Percentiles rank a stretch among this genome's conserved stretches.
Evolutionary conservation across 1,140 invertebrate genomes (phyloP).

Genomic region (Drusus annulatus): DNA sequence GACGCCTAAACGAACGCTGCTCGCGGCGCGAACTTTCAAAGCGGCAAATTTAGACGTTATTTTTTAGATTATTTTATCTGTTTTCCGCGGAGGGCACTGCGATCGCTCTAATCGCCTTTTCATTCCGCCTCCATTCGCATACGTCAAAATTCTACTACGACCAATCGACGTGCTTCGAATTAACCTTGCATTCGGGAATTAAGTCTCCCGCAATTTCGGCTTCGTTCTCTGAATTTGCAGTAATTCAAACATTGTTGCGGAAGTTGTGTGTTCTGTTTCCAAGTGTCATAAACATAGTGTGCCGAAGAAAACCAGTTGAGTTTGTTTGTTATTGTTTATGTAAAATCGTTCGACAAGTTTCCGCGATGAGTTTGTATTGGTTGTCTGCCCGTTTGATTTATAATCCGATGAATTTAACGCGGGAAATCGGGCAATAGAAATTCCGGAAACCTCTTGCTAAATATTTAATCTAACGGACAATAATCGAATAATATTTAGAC

Average conservation of each 20-base stretch:
- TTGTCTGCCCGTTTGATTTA: neutral
- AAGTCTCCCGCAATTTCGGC: too few species aligned
- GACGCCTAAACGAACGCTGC: slow-evolving; percentile 47
- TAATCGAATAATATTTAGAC: neutral
- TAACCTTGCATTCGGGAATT: too few species aligned
- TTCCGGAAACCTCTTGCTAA: too few species aligned
- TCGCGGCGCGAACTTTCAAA: slow-evolving; percentile 43
- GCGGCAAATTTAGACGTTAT: slow-evolving; percentile 15
- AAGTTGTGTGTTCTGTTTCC: slow-evolving; percentile 17
- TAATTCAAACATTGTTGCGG: neutral
- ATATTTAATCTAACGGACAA: too few species aligned
- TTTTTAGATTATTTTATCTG: slow-evolving; percentile 31
- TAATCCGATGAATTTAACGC: too few species aligned
- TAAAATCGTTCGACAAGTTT: slow-evolving; percentile 1
- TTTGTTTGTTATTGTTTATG: slow-evolving; percentile 33
- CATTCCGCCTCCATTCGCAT: neutral
- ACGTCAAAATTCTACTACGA: slow-evolving; percentile 30
- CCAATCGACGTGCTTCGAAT: slow-evolving; percentile 21
- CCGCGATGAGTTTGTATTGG: neutral
- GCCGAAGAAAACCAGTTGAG: slow-evolving; percentile 17
- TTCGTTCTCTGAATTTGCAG: neutral
- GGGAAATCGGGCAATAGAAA: too few species aligned
- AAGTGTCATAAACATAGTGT: slow-evolving; percentile 28
- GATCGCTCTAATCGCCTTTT: slow-evolving; percentile 21
- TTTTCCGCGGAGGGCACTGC: slow-evolving; percentile 34